Evolutionary conservation across 2,797 vertebrate species (phyloP).

Genomic region (Morus bassanus): DNA sequence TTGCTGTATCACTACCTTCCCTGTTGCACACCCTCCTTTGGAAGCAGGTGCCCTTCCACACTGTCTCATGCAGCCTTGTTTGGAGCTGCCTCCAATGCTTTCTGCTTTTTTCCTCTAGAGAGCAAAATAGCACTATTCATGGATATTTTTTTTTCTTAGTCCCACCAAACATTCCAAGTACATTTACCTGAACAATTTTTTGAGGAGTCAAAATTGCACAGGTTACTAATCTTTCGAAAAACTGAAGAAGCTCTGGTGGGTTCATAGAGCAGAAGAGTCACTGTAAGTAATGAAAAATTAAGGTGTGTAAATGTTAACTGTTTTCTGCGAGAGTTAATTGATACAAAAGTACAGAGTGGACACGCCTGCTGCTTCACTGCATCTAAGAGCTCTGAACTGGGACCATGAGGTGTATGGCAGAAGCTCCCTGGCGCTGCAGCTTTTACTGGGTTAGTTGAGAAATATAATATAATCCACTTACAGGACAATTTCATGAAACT

Average conservation of each 20-base stretch:
- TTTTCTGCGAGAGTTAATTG: conserved; percentile 56
- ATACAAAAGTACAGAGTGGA: not conserved
- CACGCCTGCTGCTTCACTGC: not conserved
- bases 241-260: not conserved
- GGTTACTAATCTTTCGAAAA: not conserved
- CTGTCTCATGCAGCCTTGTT: not conserved
- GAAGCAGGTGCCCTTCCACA: not conserved
- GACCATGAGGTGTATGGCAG: not conserved
- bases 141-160: not conserved
- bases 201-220: not conserved
- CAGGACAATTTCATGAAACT: conserved; percentile 36
- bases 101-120: not conserved
- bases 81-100: not conserved
- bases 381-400: not conserved
- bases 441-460: not conserved
- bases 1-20: not conserved
- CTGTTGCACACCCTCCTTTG: not conserved
- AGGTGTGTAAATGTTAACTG: not conserved
- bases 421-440: not conserved
- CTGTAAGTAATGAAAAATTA: not conserved
- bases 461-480: conserved; percentile 1
- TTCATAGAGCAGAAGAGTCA: not conserved
- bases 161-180: not conserved
- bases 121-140: not conserved
- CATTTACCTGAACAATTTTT: not conserved